Base-by-base conservation (phyloP, 2,888 invertebrate species). In the Spisula solida region DNA sequence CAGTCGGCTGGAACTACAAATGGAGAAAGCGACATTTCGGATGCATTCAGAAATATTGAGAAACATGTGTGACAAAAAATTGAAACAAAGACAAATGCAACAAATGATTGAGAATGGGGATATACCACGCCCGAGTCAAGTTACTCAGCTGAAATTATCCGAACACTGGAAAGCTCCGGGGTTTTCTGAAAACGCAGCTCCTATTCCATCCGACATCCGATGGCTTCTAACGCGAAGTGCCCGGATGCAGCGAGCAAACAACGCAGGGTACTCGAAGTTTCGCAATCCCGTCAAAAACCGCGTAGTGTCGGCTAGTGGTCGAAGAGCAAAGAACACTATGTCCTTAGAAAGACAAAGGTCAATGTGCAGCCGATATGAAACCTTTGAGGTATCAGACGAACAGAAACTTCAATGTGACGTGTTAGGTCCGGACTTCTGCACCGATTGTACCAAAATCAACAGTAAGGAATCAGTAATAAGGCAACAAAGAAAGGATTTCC, bases 361-460 rank as follows among this genome's bases (percentile, higher is more conserved):
- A 6, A 87, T 93, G 88, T 94, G 94, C 83, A 88, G 85, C 56
- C 87, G 93, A 34, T 83, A 47, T 20, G 87, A 92, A 60, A 66
- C 41, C 31, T 20, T 70, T 1, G 88, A 85, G 4, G 34, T 55
- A 6, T 81, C 88, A 31, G 75, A 55, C 0, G 66, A 78, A 20
- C 86, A 85, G 18, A 89, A 84, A 75, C 75, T 85, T 18, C 93
- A 93, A 31, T 94, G 94, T 85, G 94, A 94, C 34, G 93, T 94
- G 10, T 89, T 94, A 16, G 94, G 94, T 18, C 93, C 94, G 20
- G 81, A 91, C 56, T 91, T 92, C 20, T 94, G 94, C 60, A 88
- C 93, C 10, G 94, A 94, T 83, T 94, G 94, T 85, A 93, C 93
- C 29, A 88, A 92, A 78, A 75, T 93, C 4, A 91, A 87, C 25